Base-by-base conservation (phyloP, 1,140 invertebrate genomes). In the Caenorhabditis brenneri region DNA sequence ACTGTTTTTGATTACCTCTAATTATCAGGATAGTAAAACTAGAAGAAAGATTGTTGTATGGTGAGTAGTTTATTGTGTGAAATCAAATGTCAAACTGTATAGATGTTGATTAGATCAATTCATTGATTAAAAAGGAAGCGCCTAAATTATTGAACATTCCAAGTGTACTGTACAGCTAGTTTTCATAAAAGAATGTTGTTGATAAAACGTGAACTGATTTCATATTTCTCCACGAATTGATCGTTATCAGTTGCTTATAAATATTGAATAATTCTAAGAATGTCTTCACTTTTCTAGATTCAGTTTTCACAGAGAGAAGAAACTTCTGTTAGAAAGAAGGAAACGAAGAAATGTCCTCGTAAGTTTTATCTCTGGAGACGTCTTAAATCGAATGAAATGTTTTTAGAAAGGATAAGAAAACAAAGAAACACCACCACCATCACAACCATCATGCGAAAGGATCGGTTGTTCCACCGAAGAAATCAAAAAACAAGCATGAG, bases 351-450 rank as follows among this genome's bases (percentile, higher is more conserved):
- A 55, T 65, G 58, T 65, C 58, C 31, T 19, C 58, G 58, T 65
- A 36, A 33, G 58, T 65, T 65, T 3, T 24, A 36, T 4, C 16
- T 7, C 22, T 33, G 6, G 2, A 12, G 15, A 55, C n/a, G 10
- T 10, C 15, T 24, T 4, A n/a, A 19, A 33, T 19, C 9, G 9
- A 65, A 16, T 16, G 9, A 19, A 5, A 65, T 10, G 3, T 7
- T 74, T 74, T 2, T 36, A 74, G 65, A 42, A 74, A 74, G 24
- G 65, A 74, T 6, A 74, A 74, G 36, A 74, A 74, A 46, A 27
- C 65, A 24, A 74, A 74, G 36, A 74, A 74, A 24, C 65, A 31
- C 2, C 33, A 42, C 22, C 12, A 74, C 36, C 6, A 42, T 42
- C 9, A 6, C 12, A 42, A 58, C 29, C 22, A 2, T 29, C 22